phyloP scores from a whole-genome alignment of 2,797 vertebrate species.

The Malurus leucopterus region DNA sequence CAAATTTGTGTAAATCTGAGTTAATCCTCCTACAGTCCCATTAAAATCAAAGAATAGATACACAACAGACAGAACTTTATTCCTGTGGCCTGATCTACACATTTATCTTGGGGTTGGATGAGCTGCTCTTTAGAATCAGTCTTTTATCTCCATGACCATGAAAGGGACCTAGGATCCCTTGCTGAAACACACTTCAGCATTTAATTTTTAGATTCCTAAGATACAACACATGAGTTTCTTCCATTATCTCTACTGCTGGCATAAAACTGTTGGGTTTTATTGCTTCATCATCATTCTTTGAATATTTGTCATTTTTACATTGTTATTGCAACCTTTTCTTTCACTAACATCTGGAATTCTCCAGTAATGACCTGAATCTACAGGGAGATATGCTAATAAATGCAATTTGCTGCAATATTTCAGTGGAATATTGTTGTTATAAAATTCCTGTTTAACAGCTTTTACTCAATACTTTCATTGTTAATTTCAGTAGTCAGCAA shows the following conservation, averaged over 20 bases:
- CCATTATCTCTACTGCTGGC: background rate
- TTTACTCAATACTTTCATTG: background rate
- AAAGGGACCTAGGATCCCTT: background rate
- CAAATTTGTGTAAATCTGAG: background rate
- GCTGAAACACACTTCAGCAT: background rate
- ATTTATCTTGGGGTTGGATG: background rate
- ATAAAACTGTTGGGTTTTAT: background rate
- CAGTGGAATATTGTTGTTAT: background rate
- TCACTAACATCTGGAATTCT: background rate
- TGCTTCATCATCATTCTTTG: background rate
- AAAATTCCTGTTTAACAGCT: background rate
- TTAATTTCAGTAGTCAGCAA: conserved; percentile 23
- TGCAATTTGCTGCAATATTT: background rate
- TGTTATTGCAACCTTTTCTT: conserved; percentile 18
- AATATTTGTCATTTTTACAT: conserved; percentile 25
- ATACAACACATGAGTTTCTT: background rate
- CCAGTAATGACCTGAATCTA: background rate
- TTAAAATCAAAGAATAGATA: background rate
- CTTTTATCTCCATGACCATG: background rate
- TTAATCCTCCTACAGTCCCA: background rate
- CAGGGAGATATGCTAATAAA: background rate
- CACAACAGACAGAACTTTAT: background rate
- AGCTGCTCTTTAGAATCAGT: background rate
- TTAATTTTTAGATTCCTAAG: background rate
- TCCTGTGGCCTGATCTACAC: background rate